Conservation (phyloP, 2,797 vertebrate genomes). For the Enteromius viviparus region DNA sequence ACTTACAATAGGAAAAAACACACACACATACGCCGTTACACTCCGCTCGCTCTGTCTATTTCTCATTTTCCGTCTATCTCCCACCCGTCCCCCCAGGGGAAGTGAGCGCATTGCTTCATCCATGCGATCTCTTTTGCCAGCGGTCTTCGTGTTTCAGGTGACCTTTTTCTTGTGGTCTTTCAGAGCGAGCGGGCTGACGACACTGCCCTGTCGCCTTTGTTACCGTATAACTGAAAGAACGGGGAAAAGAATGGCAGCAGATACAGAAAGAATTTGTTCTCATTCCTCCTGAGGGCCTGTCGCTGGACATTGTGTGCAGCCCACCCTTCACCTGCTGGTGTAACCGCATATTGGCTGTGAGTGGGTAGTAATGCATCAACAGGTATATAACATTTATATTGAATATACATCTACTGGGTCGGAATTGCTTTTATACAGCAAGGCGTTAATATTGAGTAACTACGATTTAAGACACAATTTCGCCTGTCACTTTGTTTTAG, state of each 20-base stretch:
- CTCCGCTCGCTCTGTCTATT: slow-evolving; percentile 60
- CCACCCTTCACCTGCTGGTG: not conserved
- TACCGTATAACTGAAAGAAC: slow-evolving; percentile 52
- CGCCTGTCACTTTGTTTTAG: not conserved
- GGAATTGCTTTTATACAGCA: not conserved
- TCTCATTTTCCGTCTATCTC: slow-evolving; percentile 55
- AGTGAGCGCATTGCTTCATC: slow-evolving; percentile 71
- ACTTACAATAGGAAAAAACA: slow-evolving; percentile 40
- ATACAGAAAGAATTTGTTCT: slow-evolving; percentile 35
- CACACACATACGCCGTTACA: slow-evolving; percentile 42
- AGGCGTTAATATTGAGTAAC: not conserved
- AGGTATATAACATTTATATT: slow-evolving; percentile 9
- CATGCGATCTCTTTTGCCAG: slow-evolving; percentile 67
- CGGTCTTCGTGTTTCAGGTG: slow-evolving; percentile 75
- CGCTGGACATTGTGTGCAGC: not conserved
- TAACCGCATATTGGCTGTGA: not conserved
- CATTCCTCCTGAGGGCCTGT: slow-evolving; percentile 54
- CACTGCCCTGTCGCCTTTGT: slow-evolving; percentile 73
- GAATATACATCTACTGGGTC: not conserved
- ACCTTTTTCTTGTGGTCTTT: slow-evolving; percentile 70
- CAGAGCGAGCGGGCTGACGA: slow-evolving; percentile 65
- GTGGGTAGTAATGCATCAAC: not conserved
- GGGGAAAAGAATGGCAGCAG: slow-evolving; percentile 20
- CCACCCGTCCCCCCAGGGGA: slow-evolving; percentile 57
- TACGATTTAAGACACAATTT: not conserved